Evolutionary conservation across 2,113 vertebrate species (phyloP).

Genomic region (Gallinago undulata): DNA sequence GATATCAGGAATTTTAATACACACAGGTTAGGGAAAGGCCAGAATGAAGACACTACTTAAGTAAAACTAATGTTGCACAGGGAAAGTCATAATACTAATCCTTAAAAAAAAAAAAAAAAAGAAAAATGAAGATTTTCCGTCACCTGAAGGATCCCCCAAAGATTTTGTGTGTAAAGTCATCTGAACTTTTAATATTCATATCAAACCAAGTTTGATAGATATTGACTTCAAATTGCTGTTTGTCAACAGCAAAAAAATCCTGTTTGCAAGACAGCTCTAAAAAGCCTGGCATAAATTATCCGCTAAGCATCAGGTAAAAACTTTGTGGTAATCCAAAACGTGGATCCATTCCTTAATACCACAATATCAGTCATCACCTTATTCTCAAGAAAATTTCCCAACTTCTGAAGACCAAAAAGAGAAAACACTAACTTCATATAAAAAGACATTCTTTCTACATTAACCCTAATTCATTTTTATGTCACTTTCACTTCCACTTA

Average conservation of each 20-base stretch:
- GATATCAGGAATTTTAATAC: background rate
- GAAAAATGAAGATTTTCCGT: background rate
- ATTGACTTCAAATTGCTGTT: background rate
- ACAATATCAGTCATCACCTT: background rate
- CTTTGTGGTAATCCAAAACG: background rate
- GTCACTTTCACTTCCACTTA: fast-evolving
- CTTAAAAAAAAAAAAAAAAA: background rate
- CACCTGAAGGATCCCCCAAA: background rate
- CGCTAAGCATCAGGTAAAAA: background rate
- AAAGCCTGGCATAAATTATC: background rate
- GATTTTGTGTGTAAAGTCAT: background rate
- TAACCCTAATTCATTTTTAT: background rate
- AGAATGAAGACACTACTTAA: background rate
- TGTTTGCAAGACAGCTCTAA: background rate
- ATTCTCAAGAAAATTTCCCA: background rate
- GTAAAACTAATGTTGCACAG: background rate
- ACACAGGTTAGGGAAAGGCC: background rate
- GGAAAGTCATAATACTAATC: background rate
- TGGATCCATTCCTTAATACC: background rate
- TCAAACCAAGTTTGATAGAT: background rate
- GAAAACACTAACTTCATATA: background rate
- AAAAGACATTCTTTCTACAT: background rate
- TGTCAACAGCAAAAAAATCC: background rate
- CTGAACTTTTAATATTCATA: background rate
- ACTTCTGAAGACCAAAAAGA: fast-evolving